Evolutionary conservation across 1,140 invertebrate species (phyloP).

Genomic region (Dinoponera quadriceps): DNA sequence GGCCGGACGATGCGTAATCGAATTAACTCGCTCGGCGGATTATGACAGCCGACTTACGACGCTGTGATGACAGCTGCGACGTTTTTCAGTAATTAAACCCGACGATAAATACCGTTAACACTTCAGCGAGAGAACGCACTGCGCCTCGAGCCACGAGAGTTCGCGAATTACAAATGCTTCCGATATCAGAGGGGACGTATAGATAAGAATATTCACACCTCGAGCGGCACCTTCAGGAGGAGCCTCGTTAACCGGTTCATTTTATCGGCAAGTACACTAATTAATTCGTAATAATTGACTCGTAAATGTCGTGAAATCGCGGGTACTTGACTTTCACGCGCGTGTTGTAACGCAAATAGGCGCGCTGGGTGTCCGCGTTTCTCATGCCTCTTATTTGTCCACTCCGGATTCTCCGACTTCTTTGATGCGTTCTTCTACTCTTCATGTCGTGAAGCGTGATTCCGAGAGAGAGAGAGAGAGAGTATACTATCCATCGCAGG

Average conservation of each 20-base stretch:
- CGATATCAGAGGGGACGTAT: neutral
- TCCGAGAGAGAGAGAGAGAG: neutral
- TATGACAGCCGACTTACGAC: too few relatives aligned
- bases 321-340: neutral
- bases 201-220: neutral
- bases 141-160: neutral
- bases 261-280: neutral
- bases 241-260: neutral
- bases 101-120: neutral
- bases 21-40: too few relatives aligned
- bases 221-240: neutral
- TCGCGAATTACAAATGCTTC: too few relatives aligned
- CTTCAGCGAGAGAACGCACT: too few relatives aligned
- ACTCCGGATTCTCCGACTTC: too few relatives aligned
- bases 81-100: neutral
- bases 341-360: too few relatives aligned
- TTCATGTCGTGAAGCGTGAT: slow-evolving; percentile 10
- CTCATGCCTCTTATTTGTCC: too few relatives aligned
- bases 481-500: slow-evolving; percentile 11
- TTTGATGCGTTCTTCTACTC: too few relatives aligned
- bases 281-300: neutral
- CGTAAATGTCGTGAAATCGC: neutral
- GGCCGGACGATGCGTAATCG: too few relatives aligned
- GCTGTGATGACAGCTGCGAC: too few relatives aligned
- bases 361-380: too few relatives aligned